phyloP scores from a whole-genome alignment of 1,140 invertebrate species.

The Heliconius melpomene region DNA sequence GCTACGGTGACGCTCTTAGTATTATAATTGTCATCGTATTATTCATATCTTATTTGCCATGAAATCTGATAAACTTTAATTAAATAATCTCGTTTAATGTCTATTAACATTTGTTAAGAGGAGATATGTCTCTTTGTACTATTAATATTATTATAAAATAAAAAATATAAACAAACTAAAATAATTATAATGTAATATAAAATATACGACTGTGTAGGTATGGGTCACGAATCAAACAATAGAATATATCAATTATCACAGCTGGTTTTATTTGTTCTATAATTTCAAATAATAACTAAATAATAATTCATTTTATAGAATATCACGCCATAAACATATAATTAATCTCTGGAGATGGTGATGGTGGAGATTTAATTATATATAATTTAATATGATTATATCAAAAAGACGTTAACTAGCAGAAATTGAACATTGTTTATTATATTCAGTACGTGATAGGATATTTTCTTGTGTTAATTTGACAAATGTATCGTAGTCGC shows the following conservation, averaged over 20 bases:
- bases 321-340: neutral
- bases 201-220: neutral
- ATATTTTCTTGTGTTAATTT: conserved; percentile 48
- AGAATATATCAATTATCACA: neutral
- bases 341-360: neutral
- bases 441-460: conserved; percentile 48
- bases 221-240: neutral
- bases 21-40: neutral
- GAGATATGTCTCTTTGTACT: too few relatives aligned
- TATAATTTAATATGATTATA: neutral
- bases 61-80: conserved; percentile 32
- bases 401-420: conserved; percentile 20
- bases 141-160: neutral
- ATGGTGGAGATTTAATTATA: too few relatives aligned
- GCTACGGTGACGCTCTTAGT: neutral
- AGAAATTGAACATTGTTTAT: conserved; percentile 45
- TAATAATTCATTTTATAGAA: neutral
- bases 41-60: conserved; percentile 31
- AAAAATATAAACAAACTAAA: neutral
- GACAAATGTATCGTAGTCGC: conserved; percentile 64
- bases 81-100: conserved; percentile 16
- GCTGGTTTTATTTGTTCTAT: neutral
- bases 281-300: neutral
- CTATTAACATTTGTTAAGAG: neutral
- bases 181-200: neutral